Conservation (phyloP, 2,888 invertebrate genomes). For the Agonum fuliginosum region DNA sequence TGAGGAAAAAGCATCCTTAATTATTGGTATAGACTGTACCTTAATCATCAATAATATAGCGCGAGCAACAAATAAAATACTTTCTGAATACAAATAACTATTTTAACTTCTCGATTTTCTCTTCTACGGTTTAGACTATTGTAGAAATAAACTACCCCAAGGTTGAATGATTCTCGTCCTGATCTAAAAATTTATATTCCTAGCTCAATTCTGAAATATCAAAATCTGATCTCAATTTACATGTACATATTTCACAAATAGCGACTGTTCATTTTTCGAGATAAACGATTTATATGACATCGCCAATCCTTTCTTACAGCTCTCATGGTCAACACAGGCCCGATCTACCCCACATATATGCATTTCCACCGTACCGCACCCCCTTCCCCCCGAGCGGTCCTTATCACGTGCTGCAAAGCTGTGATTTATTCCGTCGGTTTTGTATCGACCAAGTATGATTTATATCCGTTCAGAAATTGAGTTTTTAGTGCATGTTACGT, state of each 20-base stretch:
- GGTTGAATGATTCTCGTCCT: not conserved
- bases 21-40: too few relatives aligned
- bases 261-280: constrained; percentile 25
- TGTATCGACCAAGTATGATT: constrained; percentile 59
- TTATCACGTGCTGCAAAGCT: constrained; percentile 31
- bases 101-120: too few relatives aligned
- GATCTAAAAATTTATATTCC: constrained; percentile 10
- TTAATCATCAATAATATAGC: too few relatives aligned
- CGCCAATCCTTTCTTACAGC: constrained; percentile 13
- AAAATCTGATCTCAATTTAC: constrained; percentile 11
- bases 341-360: constrained; percentile 1
- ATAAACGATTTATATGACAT: constrained; percentile 41
- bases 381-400: constrained; percentile 5
- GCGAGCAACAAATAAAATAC: too few relatives aligned
- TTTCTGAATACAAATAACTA: too few relatives aligned
- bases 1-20: too few relatives aligned
- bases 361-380: constrained; percentile 1
- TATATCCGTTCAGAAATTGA: constrained; percentile 60
- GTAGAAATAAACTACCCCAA: not conserved
- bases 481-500: constrained; percentile 60
- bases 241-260: constrained; percentile 33
- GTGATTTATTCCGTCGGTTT: constrained; percentile 54
- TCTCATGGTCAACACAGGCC: not conserved
- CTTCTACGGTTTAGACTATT: too few relatives aligned
- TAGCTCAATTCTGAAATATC: constrained; percentile 30